Conservation (phyloP, 2,797 vertebrate species). For the Sebastes steindachneri region DNA sequence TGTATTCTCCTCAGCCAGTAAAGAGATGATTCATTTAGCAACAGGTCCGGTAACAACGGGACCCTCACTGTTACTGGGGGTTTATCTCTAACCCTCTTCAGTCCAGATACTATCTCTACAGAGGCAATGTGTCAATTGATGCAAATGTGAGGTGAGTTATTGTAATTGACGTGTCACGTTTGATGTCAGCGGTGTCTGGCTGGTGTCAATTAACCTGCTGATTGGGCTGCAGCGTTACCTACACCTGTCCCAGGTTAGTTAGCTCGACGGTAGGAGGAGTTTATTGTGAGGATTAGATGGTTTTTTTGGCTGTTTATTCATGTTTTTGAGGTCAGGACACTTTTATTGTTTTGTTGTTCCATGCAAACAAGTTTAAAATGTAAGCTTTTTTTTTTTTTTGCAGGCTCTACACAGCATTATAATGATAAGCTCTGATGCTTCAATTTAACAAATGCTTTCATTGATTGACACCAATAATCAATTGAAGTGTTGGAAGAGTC, state of each 20-base stretch:
- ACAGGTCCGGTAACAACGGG: fast-evolving
- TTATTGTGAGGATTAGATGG: too few relatives aligned
- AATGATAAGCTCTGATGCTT: background rate
- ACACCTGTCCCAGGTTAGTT: background rate
- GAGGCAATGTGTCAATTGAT: background rate
- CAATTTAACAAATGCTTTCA: background rate
- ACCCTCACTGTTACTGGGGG: too few relatives aligned
- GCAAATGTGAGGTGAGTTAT: background rate
- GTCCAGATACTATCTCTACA: background rate
- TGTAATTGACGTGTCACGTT: slow-evolving; percentile 30
- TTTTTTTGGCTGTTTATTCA: too few relatives aligned
- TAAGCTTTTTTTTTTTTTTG: too few relatives aligned
- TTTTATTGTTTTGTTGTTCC: too few relatives aligned
- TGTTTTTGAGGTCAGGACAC: slow-evolving; percentile 15
- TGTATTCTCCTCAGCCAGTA: background rate
- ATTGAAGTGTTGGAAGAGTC: too few relatives aligned
- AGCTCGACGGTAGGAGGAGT: background rate
- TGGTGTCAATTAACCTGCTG: slow-evolving; percentile 72
- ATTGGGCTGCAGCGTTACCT: slow-evolving; percentile 35
- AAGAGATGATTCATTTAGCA: background rate
- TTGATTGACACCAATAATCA: background rate
- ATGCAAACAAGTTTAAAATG: too few relatives aligned
- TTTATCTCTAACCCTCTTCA: fast-evolving
- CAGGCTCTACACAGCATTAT: too few relatives aligned
- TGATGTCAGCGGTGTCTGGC: slow-evolving; percentile 2